Percentiles rank a stretch among this genome's conserved stretches.
phyloP scores from a whole-genome alignment of 2,113 vertebrate genomes.

The Ophthalmolycus amberensis region DNA sequence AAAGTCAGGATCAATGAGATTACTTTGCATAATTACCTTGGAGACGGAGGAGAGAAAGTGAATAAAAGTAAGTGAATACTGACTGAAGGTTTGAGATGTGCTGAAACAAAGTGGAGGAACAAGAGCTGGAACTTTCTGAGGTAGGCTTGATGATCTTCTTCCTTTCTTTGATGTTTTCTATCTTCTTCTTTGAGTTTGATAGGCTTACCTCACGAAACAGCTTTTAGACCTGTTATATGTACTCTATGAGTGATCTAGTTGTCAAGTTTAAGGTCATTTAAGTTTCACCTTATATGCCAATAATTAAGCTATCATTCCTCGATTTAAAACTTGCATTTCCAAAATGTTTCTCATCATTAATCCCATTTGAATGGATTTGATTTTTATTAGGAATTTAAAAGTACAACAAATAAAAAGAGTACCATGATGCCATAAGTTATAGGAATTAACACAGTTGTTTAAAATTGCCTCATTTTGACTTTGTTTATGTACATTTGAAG shows the following conservation, averaged over 20 bases:
- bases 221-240: background rate
- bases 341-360: background rate
- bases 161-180: background rate
- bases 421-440: background rate
- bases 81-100: background rate
- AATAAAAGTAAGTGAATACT: background rate
- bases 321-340: background rate
- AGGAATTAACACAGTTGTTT: too few species aligned
- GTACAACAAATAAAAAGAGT: background rate
- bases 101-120: background rate
- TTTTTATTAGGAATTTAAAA: background rate
- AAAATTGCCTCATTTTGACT: background rate
- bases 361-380: background rate
- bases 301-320: background rate
- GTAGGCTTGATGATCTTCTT: slow-evolving; percentile 1
- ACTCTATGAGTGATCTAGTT: background rate
- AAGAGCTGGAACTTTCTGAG: background rate
- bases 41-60: background rate
- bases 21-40: slow-evolving; percentile 34
- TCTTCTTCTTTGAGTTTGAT: background rate
- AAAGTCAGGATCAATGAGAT: background rate
- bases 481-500: background rate
- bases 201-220: background rate
- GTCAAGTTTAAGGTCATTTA: background rate
- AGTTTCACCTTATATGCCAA: background rate